Percentiles rank a stretch among this genome's conserved stretches.
Conservation (phyloP, 2,888 invertebrate genomes). For the Neoascia interrupta region DNA sequence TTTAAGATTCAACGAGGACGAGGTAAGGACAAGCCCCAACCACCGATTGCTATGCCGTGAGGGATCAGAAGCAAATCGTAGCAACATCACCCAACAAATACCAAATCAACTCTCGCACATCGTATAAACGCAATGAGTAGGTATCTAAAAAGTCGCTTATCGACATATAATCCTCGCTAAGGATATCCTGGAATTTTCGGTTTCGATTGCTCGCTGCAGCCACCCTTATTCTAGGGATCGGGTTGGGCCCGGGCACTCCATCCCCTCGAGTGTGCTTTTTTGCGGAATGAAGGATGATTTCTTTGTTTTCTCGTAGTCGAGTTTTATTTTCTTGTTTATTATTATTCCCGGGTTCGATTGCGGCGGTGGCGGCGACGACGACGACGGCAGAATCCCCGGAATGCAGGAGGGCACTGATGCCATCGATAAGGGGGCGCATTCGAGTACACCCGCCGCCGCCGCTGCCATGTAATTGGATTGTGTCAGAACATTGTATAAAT, state of each 20-base stretch:
- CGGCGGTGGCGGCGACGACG: background rate
- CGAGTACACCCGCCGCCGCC: background rate
- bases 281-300: slow-evolving; percentile 38
- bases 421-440: background rate
- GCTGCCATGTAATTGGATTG: slow-evolving; percentile 52
- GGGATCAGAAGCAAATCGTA: slow-evolving; percentile 37
- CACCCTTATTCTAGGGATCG: slow-evolving; percentile 9
- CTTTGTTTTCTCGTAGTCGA: slow-evolving; percentile 36
- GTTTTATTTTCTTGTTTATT: slow-evolving; percentile 50
- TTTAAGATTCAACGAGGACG: background rate
- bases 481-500: slow-evolving; percentile 54
- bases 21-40: background rate
- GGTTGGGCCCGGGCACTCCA: slow-evolving; percentile 10
- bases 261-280: slow-evolving; percentile 10
- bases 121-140: slow-evolving; percentile 41
- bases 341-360: slow-evolving; percentile 24
- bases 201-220: slow-evolving; percentile 43
- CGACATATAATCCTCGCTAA: slow-evolving; percentile 52
- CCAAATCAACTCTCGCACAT: slow-evolving; percentile 50
- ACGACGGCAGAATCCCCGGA: background rate
- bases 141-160: slow-evolving; percentile 56
- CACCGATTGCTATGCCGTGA: background rate
- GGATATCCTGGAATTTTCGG: slow-evolving; percentile 47
- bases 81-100: slow-evolving; percentile 44
- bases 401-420: background rate